Evolutionary conservation across 2,888 invertebrate species (phyloP), one percentile per base, ranked within the genome.

Genomic region (Drosophila monieri): DNA sequence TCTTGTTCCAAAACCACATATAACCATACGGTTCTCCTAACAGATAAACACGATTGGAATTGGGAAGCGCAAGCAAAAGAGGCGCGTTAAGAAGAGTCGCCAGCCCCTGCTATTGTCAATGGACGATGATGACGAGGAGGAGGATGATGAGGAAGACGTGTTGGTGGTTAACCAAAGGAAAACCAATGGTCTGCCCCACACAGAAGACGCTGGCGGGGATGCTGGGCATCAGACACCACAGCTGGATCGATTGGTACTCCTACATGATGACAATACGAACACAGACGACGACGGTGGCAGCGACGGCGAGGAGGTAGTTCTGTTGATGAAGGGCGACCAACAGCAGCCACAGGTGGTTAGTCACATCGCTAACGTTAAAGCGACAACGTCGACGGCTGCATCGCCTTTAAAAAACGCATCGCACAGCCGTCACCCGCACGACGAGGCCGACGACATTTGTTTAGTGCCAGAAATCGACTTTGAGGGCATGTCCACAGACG

Each of bases 391-490:
- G 44, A 54, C 67, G 68, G 91, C 76, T 60, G 39, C 76, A 55
- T 73, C 83, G 10, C 81, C 85, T 41, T 59, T 66, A 5, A 81
- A 80, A 69, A 12, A 66, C 61, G 30, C 65, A 9, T 39, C 67
- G 41, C 60, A 54, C 18, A 68, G 52, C 15, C 78, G 72, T 41
- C 53, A 76, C 30, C 67, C 73, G 9, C 73, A 77, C 67, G 87
- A 88, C 66, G 89, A 89, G 71, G 80, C 80, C 47, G 91, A 95
- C 91, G 95, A 95, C 92, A 94, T 95, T 91, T 94, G 94, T 91
- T 93, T 95, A 91, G 94, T 96, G 88, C 97, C 97, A 80, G 97
- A 97, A 92, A 95, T 97, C 83, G 94, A 94, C 78, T 97, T 96
- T 92, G 95, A 95, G 92, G 94, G 95, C 92, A 94, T 94, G 93